Evolutionary conservation across 2,888 invertebrate genomes (phyloP), one percentile per base, ranked within the genome.

Genomic region (Acleris literana): DNA sequence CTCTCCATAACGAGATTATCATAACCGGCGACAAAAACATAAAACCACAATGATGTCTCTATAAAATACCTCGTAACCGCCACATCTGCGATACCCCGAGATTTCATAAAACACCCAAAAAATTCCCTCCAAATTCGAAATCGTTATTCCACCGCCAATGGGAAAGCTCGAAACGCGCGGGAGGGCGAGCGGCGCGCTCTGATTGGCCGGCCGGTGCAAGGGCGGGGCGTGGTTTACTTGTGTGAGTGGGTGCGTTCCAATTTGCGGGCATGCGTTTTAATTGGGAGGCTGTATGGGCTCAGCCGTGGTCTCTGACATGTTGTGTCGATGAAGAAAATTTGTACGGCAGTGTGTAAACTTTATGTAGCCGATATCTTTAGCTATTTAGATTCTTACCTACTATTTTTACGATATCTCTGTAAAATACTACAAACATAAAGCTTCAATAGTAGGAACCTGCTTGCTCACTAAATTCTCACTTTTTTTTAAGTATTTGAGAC

Each of bases 91-190:
- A 71, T 64, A 73, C 76, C 79, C 76, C 76, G 82, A 84, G 86
- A 85, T 84, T 85, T 84, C 84, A 87, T 89, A 87, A 86, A 87
- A 85, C 87, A 87, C 85, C 90, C 87, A 81, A 90, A 89, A 90
- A 87, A 85, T 87, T 87, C 86, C 88, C 87, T 85, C 84, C 86
- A 82, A 87, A 84, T 82, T 79, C 76, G 79, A 84, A 88, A 89
- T 90, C 88, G 88, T 89, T 88, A 88, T 75, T 74, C 70, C 73
- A 71, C 75, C 69, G 74, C 91, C 85, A 91, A 92, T 89, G 73
- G 80, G 73, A 73, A 73, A 71, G 80, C 74, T 68, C 70, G 73
- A 72, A 81, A 75, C 72, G 75, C 83, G 84, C 82, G 81, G 84
- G 82, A 85, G 89, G 88, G 85, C 79, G 79, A 83, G 76, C 71